These are phyloP conservation scores for Craniophora ligustri DNA, from an alignment of 2,888 invertebrate species.

Conservation along the genomic window DNA sequence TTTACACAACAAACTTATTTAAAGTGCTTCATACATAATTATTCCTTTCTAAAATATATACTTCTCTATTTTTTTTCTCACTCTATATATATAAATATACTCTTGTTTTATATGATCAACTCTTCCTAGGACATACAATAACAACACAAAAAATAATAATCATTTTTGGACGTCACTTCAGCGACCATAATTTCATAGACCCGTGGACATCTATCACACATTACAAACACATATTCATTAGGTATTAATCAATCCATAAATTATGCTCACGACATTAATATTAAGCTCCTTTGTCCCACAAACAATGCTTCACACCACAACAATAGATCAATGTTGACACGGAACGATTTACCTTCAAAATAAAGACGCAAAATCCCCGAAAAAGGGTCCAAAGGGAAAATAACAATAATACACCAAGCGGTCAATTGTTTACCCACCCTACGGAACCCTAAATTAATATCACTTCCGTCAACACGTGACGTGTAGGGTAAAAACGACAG, in stretches of 20 bases:
- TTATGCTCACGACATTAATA: slow-evolving; percentile 37
- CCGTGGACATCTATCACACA: slow-evolving; percentile 2
- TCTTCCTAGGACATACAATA: too few species aligned
- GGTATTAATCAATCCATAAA: slow-evolving; percentile 40
- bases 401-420: slow-evolving; percentile 66
- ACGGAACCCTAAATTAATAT: slow-evolving; percentile 81
- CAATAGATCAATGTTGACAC: slow-evolving; percentile 56
- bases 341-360: slow-evolving; percentile 53
- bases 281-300: slow-evolving; percentile 41
- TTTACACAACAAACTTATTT: too few species aligned
- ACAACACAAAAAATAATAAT: too few species aligned
- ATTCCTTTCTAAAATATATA: too few species aligned
- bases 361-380: slow-evolving; percentile 52
- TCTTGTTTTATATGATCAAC: too few species aligned
- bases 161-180: not conserved
- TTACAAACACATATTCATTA: slow-evolving; percentile 21
- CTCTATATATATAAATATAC: too few species aligned
- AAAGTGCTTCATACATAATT: too few species aligned
- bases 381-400: slow-evolving; percentile 53
- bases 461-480: slow-evolving; percentile 81
- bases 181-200: not conserved
- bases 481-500: slow-evolving; percentile 63
- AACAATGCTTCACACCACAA: slow-evolving; percentile 39
- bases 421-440: slow-evolving; percentile 74
- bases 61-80: too few species aligned